Evolutionary conservation across 2,888 invertebrate species (phyloP), one percentile per base, ranked within the genome.

Genomic region (Arrhopalites spinosus): DNA sequence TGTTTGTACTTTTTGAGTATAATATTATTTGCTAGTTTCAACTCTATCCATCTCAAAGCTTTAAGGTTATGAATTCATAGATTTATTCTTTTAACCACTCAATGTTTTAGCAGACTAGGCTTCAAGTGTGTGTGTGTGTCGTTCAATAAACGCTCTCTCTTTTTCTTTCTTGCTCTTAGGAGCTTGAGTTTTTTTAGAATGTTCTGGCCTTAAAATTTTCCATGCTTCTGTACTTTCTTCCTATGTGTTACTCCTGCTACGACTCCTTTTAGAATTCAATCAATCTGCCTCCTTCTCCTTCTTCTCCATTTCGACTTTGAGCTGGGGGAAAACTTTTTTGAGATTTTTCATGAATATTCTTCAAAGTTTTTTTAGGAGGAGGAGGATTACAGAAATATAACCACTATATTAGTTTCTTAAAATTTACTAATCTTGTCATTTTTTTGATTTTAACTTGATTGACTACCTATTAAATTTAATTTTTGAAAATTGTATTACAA

Each of bases 321-420:
- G 1, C 15, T 47, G 47, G 47, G n/a, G 5, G 20, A 20, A 25
- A 27, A 59, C 59, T 59, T 13, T 59, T 59, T 59, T 59, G 1
- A 23, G 59, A 25, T 59, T 25, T n/a, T 27, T 59, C 59, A 59
- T 59, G 59, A 59, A 59, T 59, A 59, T 59, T 59, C 59, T 59
- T 59, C 13, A 59, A 59, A 59, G 59, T 59, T 59, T 59, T n/a
- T n/a, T n/a, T n/a, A n/a, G n/a, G n/a, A n/a, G n/a, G n/a, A n/a
- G n/a, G 59, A 59, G 59, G 25, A 23, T 36, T 36, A 11, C 36
- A 36, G 36, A n/a, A n/a, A n/a, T n/a, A n/a, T n/a, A n/a, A n/a
- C n/a, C n/a, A n/a, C n/a, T n/a, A n/a, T n/a, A n/a, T n/a, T n/a
- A n/a, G n/a, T n/a, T n/a, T n/a, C n/a, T n/a, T n/a, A n/a, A n/a